Evolutionary conservation across 2,797 vertebrate genomes (phyloP).

Genomic region (Acrossocheilus fasciatus): DNA sequence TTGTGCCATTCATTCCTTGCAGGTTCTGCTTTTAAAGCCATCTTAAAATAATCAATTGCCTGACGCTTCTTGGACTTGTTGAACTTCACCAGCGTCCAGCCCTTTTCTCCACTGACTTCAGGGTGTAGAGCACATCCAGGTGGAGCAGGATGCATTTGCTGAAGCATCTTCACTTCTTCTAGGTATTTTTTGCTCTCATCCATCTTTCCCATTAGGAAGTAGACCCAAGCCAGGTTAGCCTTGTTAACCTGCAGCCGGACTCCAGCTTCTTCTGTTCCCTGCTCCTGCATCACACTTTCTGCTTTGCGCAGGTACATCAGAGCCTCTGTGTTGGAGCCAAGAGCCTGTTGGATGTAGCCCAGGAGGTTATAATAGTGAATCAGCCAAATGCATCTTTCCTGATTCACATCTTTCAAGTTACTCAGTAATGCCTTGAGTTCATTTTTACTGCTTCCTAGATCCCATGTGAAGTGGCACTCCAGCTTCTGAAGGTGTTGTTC

Average conservation of each 20-base stretch:
- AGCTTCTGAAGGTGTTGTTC: neutral
- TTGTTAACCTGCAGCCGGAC: constrained; percentile 32
- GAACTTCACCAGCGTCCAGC: neutral
- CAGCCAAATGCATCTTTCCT: neutral
- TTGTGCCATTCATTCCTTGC: constrained; percentile 21
- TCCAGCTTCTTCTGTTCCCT: neutral
- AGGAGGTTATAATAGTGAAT: constrained; percentile 42
- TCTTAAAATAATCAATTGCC: neutral
- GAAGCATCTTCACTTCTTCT: neutral
- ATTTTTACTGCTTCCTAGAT: neutral
- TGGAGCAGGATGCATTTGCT: neutral
- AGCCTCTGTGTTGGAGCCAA: neutral
- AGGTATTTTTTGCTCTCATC: constrained; percentile 5
- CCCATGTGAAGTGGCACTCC: constrained; percentile 45
- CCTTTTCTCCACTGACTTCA: constrained; percentile 44
- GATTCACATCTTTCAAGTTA: neutral
- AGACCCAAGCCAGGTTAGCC: constrained; percentile 44
- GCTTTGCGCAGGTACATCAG: constrained; percentile 12
- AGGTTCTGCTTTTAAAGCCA: constrained; percentile 17
- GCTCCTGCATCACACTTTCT: neutral
- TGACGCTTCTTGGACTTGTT: neutral
- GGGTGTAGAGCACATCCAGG: constrained; percentile 23
- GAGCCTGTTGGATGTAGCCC: constrained; percentile 5
- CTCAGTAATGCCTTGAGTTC: neutral
- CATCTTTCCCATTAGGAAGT: neutral